phyloP scores from a whole-genome alignment of 2,113 vertebrate species.

The Oryctolagus cuniculus region mOryCun1.1 NC_091451.1:14379501-14380000 shows the following conservation, averaged over 20 bases:
- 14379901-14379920: not conserved
- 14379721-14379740: not conserved
- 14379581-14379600: no score
- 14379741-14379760: not conserved
- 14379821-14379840: not conserved
- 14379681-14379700: no score
- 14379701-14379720: no score
- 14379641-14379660: not conserved
- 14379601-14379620: no score
- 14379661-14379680: not conserved
- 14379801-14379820: not conserved
- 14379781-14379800: not conserved
- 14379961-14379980: not conserved
- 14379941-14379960: not conserved
- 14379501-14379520: not conserved
- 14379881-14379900: not conserved
- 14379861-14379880: not conserved
- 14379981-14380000: conserved; percentile 49
- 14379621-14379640: no score
- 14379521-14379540: no score
- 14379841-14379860: not conserved
- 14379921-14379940: not conserved
- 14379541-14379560: no score
- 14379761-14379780: not conserved
- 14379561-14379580: no score